A percentile compares a stretch with the other conserved stretches of the same genome.
phyloP scores from a whole-genome alignment of 2,888 invertebrate species.

The Leptinotarsa peninsularis region DNA sequence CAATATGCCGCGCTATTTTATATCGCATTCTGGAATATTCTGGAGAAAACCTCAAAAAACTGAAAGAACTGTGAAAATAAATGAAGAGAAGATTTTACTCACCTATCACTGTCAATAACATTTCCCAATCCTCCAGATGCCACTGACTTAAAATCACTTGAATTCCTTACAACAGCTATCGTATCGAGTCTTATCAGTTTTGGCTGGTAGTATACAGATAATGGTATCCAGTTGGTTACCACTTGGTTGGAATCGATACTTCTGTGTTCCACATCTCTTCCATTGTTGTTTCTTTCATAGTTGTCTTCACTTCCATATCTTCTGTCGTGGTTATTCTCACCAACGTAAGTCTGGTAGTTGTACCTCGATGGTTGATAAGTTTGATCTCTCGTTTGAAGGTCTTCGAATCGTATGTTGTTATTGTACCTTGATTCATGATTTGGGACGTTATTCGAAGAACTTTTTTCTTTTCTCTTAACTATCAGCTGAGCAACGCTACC shows the following conservation, averaged over 20 bases:
- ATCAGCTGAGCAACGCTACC: slow-evolving; percentile 83
- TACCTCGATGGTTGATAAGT: slow-evolving; percentile 13
- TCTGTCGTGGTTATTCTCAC: slow-evolving; percentile 19
- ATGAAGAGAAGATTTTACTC: slow-evolving; percentile 29
- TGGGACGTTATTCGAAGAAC: slow-evolving; percentile 20
- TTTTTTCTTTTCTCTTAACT: slow-evolving; percentile 75
- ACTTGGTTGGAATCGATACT: slow-evolving; percentile 45
- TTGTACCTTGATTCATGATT: slow-evolving; percentile 10
- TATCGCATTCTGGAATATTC: too few relatives aligned
- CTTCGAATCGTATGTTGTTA: slow-evolving; percentile 25
- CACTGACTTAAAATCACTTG: slow-evolving; percentile 51
- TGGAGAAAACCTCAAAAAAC: too few relatives aligned
- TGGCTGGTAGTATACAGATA: slow-evolving; percentile 60
- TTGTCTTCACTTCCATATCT: background rate
- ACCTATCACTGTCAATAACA: slow-evolving; percentile 62
- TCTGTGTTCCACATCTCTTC: slow-evolving; percentile 6
- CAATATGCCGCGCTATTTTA: too few relatives aligned
- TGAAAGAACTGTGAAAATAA: background rate
- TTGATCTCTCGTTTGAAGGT: slow-evolving; percentile 10
- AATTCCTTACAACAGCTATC: slow-evolving; percentile 59
- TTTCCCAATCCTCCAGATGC: slow-evolving; percentile 54
- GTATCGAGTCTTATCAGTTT: slow-evolving; percentile 58
- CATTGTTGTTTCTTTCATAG: background rate
- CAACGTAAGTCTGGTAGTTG: slow-evolving; percentile 20
- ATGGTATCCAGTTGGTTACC: slow-evolving; percentile 65